phyloP scores from a whole-genome alignment of 1,140 invertebrate species.

The Drosophila nigrodunni region DNA sequence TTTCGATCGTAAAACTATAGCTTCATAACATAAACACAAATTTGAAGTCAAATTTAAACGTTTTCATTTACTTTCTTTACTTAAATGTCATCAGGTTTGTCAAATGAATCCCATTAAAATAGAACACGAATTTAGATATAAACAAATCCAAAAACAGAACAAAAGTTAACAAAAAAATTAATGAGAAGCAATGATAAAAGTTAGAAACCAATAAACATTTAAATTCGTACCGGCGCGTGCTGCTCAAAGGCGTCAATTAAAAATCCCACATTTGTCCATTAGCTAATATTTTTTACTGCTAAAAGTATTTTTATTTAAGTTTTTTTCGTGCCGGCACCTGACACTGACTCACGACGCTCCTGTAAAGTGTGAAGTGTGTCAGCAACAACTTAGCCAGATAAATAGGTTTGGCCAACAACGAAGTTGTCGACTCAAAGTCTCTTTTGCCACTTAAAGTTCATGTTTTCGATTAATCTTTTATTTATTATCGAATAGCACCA shows the following conservation, averaged over 20 bases:
- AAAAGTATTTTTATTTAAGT: conserved; percentile 12
- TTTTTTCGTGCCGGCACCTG: conserved; percentile 33
- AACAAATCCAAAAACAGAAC: conserved; percentile 21
- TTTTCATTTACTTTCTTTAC: conserved; percentile 22
- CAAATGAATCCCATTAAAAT: conserved; percentile 32
- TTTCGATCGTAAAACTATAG: background rate
- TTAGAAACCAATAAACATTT: conserved; percentile 38
- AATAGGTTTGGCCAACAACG: conserved; percentile 25
- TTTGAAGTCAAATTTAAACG: background rate
- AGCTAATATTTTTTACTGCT: conserved; percentile 50
- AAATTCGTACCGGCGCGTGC: conserved; percentile 67
- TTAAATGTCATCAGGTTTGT: conserved; percentile 36
- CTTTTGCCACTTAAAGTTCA: conserved; percentile 11
- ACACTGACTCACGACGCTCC: conserved; percentile 55
- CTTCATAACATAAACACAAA: background rate
- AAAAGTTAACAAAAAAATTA: conserved; percentile 39
- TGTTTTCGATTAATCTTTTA: conserved; percentile 15
- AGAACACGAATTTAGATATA: conserved; percentile 53
- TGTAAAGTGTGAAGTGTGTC: conserved; percentile 68
- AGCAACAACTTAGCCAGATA: conserved; percentile 34
- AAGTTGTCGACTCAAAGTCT: background rate
- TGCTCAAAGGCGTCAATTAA: conserved; percentile 75
- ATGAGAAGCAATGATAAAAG: conserved; percentile 12
- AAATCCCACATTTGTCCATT: conserved; percentile 59
- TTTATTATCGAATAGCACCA: conserved; percentile 20